These are phyloP conservation scores for Nyctereutes procyonoides DNA, from an alignment of 2,113 vertebrate species.

Conservation along the genomic window DNA sequence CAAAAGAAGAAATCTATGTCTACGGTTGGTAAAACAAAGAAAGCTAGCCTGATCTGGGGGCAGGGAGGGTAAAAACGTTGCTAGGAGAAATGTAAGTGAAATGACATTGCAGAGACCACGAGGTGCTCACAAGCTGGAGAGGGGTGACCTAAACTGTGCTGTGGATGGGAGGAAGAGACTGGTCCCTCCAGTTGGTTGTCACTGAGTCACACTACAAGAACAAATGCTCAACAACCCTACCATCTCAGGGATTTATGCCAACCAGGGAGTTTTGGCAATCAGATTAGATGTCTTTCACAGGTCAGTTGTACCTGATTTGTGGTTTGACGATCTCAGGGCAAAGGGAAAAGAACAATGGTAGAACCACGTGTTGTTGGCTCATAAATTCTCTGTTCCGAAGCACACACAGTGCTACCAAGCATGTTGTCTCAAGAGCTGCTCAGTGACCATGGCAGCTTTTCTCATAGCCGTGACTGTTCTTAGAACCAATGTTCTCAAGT, in stretches of 20 bases:
- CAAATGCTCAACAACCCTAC: not conserved
- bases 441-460: not conserved
- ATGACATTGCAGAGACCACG: not conserved
- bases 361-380: accelerated
- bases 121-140: not conserved
- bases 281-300: not conserved
- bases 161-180: accelerated
- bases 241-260: not conserved
- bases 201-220: too few relatives aligned
- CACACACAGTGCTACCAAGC: not conserved
- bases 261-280: not conserved
- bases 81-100: not conserved
- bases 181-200: not conserved
- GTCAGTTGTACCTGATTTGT: not conserved
- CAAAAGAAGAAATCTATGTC: not conserved
- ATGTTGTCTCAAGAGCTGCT: accelerated
- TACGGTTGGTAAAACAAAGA: not conserved
- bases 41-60: not conserved
- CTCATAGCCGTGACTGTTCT: not conserved
- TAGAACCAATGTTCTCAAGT: not conserved
- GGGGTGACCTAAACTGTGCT: not conserved
- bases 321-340: not conserved
- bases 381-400: not conserved
- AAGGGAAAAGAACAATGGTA: not conserved
- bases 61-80: not conserved